Evolutionary conservation across 2,797 vertebrate genomes (phyloP).

Genomic region (Taenioides sp.): DNA sequence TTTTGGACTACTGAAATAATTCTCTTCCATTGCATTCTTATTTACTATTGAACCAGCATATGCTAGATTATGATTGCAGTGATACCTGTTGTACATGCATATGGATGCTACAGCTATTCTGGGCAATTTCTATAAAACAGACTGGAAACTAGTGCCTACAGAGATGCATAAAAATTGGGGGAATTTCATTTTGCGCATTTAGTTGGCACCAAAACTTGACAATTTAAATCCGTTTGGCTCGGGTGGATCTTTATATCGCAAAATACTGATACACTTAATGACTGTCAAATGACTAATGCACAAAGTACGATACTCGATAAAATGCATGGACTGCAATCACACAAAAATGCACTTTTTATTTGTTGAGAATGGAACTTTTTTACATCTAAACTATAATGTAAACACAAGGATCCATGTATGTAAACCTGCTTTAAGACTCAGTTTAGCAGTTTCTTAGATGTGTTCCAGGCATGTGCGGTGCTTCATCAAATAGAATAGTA

Average conservation of each 20-base stretch:
- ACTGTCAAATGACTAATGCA: conserved; percentile 4
- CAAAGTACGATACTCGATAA: conserved; percentile 11
- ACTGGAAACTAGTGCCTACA: conserved; percentile 55
- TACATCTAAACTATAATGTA: conserved; percentile 48
- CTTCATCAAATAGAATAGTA: conserved; percentile 33
- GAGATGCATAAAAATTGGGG: conserved; percentile 36
- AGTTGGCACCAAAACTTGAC: conserved; percentile 21
- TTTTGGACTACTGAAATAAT: neutral
- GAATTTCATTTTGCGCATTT: conserved; percentile 38
- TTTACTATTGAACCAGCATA: conserved; percentile 56
- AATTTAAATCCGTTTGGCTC: conserved; percentile 27
- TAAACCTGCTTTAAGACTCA: conserved; percentile 31
- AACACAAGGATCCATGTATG: conserved; percentile 37
- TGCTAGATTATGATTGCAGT: conserved; percentile 57
- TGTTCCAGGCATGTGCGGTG: conserved; percentile 50
- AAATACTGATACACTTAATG: conserved; percentile 13
- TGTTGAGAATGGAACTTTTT: conserved; percentile 38
- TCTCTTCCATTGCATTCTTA: conserved; percentile 24
- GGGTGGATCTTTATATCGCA: conserved; percentile 36
- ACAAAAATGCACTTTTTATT: conserved; percentile 51
- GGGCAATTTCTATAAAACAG: conserved; percentile 39
- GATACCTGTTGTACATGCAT: conserved; percentile 53
- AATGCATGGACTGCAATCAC: conserved; percentile 18
- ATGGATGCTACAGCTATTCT: conserved; percentile 47
- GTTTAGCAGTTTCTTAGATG: conserved; percentile 16